These are phyloP conservation scores for Drosophila pruinosa DNA, from an alignment of 1,140 invertebrate species.

Conservation along the genomic window DNA sequence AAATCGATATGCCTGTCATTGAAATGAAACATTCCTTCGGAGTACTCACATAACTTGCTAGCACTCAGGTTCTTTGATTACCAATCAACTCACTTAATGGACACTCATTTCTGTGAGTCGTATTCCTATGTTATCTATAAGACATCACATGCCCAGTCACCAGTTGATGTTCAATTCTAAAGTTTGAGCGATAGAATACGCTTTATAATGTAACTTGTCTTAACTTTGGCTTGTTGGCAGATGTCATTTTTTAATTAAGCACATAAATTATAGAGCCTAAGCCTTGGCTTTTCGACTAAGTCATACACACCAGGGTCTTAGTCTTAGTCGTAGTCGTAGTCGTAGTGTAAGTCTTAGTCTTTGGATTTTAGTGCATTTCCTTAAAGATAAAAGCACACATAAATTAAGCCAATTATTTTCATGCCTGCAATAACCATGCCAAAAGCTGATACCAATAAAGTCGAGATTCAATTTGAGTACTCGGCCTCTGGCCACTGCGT, in stretches of 20 bases:
- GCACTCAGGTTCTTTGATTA: neutral
- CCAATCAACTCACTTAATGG: neutral
- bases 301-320: neutral
- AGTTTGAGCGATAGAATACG: neutral
- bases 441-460: constrained; percentile 64
- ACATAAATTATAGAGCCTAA: constrained; percentile 8
- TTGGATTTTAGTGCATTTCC: constrained; percentile 40
- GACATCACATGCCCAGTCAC: neutral
- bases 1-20: too few species aligned
- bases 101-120: neutral
- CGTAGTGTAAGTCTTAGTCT: neutral
- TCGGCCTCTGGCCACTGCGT: constrained; percentile 30
- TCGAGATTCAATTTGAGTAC: constrained; percentile 71
- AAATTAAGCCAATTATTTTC: constrained; percentile 76
- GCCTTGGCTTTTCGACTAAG: neutral
- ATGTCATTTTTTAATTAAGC: constrained; percentile 22
- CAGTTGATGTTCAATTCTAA: neutral
- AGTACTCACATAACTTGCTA: too few species aligned
- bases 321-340: neutral
- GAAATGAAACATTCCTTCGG: neutral
- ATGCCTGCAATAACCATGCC: constrained; percentile 51
- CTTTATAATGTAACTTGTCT: neutral
- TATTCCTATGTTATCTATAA: neutral
- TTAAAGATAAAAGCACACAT: constrained; percentile 47
- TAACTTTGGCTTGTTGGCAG: neutral